Base-by-base conservation (phyloP, 2,113 vertebrate genomes). In the Nansenia antarctica region DNA sequence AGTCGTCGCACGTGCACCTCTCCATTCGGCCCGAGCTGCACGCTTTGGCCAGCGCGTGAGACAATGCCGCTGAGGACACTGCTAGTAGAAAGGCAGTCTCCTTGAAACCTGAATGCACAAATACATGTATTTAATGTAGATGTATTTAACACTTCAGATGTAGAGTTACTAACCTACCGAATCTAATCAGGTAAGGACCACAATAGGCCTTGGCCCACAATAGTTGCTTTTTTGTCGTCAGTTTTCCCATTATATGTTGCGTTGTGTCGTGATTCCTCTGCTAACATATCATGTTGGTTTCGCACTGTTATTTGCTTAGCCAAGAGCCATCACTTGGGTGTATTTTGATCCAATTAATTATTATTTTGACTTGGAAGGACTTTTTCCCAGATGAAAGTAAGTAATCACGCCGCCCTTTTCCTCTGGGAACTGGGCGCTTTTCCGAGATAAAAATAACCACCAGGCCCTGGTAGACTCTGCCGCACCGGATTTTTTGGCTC, bases 11-110 rank as follows among this genome's bases (percentile, higher is more conserved):
- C 18, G 96, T 99, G 79, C 98, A 99, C 62, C 98, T 94, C 85
- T 99, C 98, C 97, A 99, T 98, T 18, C 97, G 94, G 7, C 98
- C 98, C 0, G 95, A 97, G 14, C 98, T 99, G 80, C 98, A 99
- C 0, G 98, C 98, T 65, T 97, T 95, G 78, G 98, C 98, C 69
- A 99, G 83, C 0, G 96, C 92, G 63, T 99, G 98, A 0, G 96
- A 96, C 61, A 99, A 88, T 0, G 97, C 96, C 0, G 98, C 97
- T 0, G 97, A 90, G 9, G 98, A 99, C 81, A 98, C 92, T 0
- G 98, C 96, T 2, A 96, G 93, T 34, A 99, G 93, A 85, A 99
- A 98, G 15, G 98, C 96, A 0, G 97, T 98, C 82, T 99, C 98
- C 89, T 98, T 98, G 77, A 99, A 98, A 18, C 96, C 98, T 99